Evolutionary conservation across 1,140 invertebrate genomes (phyloP), one percentile per base, ranked within the genome.

Genomic region (Ceratosolen fusciceps): DNA sequence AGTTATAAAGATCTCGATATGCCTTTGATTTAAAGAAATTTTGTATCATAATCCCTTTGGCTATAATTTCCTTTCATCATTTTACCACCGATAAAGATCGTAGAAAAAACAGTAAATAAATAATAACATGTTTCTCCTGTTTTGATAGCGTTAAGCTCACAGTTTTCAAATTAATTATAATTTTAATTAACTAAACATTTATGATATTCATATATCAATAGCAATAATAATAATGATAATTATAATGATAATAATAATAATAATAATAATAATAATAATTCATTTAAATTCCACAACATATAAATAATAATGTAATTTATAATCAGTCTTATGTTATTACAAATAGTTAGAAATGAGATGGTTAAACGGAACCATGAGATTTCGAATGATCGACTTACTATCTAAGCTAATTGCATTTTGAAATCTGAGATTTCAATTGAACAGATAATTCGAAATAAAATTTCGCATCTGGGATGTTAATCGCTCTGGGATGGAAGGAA

Each of bases 241-340:
- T 4, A 73, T 74, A 49, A 73, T 73, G 24, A 73, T 73, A 58
- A 39, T 39, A 47, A 52, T 71, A 49, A 43, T 74, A 74, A 74
- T 9, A 24, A 39, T 67, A 37, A 39, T 39, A 67, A 31, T 54
- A 54, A 34, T 72, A 54, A 54, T 72, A 72, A 54, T 54, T n/a
- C 72, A 2, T 49, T 26, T 19, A 34, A 74, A 60, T 10, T 26
- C 52, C n/a, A 37, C 60, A 68, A 54, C 24, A 67, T 68, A 77
- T 34, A 77, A 77, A 77, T 70, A 77, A 76, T 68, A 75, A 21
- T 24, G 14, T 74, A 73, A 74, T 79, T 73, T 37, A 70, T 62
- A 80, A 80, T 80, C 79, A 80, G 79, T 80, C 79, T 80, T 80
- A 80, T 80, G 58, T 31, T 47, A 77, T 80, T 80, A 56, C 72